Evolutionary conservation across 2,888 invertebrate species (phyloP), one percentile per base, ranked within the genome.

Genomic region (Spilarctia lutea): DNA sequence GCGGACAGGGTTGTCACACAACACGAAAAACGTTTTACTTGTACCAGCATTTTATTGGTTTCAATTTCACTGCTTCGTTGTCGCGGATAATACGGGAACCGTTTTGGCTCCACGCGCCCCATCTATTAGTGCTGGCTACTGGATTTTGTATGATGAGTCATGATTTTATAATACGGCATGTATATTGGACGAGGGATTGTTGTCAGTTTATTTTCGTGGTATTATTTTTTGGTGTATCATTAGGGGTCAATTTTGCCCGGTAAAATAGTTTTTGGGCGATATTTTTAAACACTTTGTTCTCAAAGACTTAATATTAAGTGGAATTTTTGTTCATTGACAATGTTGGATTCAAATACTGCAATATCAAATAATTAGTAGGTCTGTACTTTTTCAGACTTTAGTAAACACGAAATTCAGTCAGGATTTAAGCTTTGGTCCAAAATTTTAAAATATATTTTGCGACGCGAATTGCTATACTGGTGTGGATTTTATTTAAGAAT

Each of bases 1-100:
- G 76, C 75, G 76, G 75, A 71, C 80, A 80, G 70, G 86, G 87
- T 84, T 90, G 90, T 91, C 92, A 89, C 89, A 86, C 89, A 89
- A 94, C 94, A 93, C 88, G 91, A 91, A 92, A 94, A 94, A 91
- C 94, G 93, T 95, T 95, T 94, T 91, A 94, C 90, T 91, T 86
- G 80, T 88, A 89, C 87, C 84, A 91, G 92, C 93, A 93, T 94
- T 95, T 94, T 93, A 93, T 94, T 94, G 94, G 94, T 94, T 94
- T 94, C 94, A 91, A 94, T 95, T 94, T 94, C 92, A 93, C 89
- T 89, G 91, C 91, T 90, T 91, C 91, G 88, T 91, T 90, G 91
- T 86, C 89, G 85, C 87, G 89, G 88, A 90, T 91, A 92, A 91
- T 90, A 87, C 86, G 83, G 78, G 71, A 75, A 77, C 74, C 81